Conservation (phyloP, 2,113 vertebrate genomes). For the Varanus salvator region DNA sequence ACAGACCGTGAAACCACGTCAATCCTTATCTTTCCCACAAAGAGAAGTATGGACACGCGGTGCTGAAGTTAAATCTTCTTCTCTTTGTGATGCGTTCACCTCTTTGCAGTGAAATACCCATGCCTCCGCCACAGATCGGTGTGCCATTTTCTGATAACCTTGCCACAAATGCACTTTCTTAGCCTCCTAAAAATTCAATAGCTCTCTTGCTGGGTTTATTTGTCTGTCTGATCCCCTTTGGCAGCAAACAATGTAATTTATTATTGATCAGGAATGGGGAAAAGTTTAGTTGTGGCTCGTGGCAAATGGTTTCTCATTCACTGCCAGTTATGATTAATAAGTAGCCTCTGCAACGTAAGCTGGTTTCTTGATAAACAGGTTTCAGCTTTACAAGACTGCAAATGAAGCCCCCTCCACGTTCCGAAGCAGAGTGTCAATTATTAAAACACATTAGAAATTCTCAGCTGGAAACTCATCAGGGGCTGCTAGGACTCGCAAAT, state of each 20-base stretch:
- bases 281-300: slow-evolving; percentile 34
- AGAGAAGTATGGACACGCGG: neutral
- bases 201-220: neutral
- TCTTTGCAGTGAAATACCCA: neutral
- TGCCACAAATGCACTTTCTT: rapidly evolving
- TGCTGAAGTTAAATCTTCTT: neutral
- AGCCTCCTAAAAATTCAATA: neutral
- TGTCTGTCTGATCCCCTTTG: slow-evolving; percentile 1
- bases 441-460: slow-evolving; percentile 23
- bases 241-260: slow-evolving; percentile 13
- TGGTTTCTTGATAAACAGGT: slow-evolving; percentile 35
- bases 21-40: neutral
- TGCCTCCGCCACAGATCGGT: neutral
- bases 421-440: neutral
- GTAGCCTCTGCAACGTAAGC: slow-evolving; percentile 35
- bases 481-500: slow-evolving; percentile 23
- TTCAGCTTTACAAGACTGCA: neutral
- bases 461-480: slow-evolving; percentile 23
- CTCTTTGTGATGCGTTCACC: neutral
- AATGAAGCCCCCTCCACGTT: slow-evolving; percentile 27
- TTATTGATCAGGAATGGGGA: slow-evolving; percentile 34
- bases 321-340: slow-evolving; percentile 34
- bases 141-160: rapidly evolving
- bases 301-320: slow-evolving; percentile 27
- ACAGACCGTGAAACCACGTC: neutral